Conservation (phyloP, 2,888 invertebrate species). For the Rhamphomyia laevipes region DNA sequence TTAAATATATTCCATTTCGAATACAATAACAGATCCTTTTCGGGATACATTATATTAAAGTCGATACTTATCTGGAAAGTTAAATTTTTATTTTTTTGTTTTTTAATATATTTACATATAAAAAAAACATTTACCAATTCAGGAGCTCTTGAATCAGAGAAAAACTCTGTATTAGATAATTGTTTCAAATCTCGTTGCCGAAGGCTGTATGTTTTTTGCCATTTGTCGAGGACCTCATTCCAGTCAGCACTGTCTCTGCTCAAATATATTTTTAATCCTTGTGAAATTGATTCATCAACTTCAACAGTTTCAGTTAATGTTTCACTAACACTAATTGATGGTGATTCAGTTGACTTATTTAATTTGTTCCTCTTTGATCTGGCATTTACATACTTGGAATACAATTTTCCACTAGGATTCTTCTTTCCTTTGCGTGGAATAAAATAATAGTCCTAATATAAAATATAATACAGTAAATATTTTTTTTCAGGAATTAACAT, state of each 20-base stretch:
- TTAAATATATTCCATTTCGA: conserved; percentile 9
- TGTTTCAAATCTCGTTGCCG: conserved; percentile 8
- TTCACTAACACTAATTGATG: not conserved
- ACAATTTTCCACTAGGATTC: not conserved
- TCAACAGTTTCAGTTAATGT: not conserved
- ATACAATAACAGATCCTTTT: conserved; percentile 4
- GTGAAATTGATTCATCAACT: conserved; percentile 6
- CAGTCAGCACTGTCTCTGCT: conserved; percentile 9
- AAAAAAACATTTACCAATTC: conserved; percentile 5
- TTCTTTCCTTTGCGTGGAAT: not conserved
- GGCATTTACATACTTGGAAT: not conserved
- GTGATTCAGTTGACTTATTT: not conserved
- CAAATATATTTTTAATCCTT: conserved; percentile 7
- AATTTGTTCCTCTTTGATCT: not conserved
- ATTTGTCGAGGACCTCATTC: conserved; percentile 12
- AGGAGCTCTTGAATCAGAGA: conserved; percentile 8
- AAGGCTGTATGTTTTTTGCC: conserved; percentile 9
- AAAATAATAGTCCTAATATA: not conserved
- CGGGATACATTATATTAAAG: conserved; percentile 8
- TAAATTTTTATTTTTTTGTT: not conserved
- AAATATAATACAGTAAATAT: no score
- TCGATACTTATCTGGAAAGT: conserved; percentile 9
- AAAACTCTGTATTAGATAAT: conserved; percentile 2
- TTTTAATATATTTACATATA: no score
- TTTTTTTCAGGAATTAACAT: not conserved